phyloP scores from a whole-genome alignment of 1,140 invertebrate genomes.

The Trialeurodes vaporariorum region DNA sequence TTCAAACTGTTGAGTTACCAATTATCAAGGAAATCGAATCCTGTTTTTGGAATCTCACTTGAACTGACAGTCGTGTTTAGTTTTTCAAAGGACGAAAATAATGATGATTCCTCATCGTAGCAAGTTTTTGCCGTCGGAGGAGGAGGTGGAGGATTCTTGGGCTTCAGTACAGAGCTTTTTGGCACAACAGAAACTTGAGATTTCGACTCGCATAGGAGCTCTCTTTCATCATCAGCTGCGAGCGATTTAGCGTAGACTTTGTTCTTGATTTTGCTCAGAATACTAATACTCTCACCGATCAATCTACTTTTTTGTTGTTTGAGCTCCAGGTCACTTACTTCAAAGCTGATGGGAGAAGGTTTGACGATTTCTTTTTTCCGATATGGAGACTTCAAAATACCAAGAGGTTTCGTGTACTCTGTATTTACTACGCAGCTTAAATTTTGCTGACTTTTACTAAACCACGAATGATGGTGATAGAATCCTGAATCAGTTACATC shows the following conservation, averaged over 20 bases:
- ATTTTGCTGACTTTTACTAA: not conserved
- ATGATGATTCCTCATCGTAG: not conserved
- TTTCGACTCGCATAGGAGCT: not conserved
- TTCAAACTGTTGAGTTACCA: conserved; percentile 3
- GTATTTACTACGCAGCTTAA: not conserved
- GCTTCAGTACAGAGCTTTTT: conserved; percentile 7
- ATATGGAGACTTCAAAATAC: not conserved
- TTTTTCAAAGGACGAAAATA: conserved; percentile 3
- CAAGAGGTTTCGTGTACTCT: not conserved
- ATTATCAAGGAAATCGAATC: conserved; percentile 13
- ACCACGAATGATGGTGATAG: not conserved
- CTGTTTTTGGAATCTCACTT: conserved; percentile 7
- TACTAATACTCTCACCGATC: not conserved
- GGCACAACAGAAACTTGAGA: not conserved
- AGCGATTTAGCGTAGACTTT: not conserved
- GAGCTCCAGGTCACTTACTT: not conserved
- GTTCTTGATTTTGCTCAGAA: not conserved
- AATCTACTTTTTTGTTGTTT: not conserved
- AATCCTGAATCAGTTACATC: not conserved
- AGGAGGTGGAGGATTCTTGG: conserved; percentile 10
- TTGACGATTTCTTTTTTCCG: not conserved
- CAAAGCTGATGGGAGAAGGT: not conserved
- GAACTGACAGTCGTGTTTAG: not conserved
- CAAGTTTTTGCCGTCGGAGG: not conserved
- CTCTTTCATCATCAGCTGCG: not conserved